Evolutionary conservation across 2,888 invertebrate species (phyloP), one percentile per base, ranked within the genome.

Genomic region (Pherbina coryleti): DNA sequence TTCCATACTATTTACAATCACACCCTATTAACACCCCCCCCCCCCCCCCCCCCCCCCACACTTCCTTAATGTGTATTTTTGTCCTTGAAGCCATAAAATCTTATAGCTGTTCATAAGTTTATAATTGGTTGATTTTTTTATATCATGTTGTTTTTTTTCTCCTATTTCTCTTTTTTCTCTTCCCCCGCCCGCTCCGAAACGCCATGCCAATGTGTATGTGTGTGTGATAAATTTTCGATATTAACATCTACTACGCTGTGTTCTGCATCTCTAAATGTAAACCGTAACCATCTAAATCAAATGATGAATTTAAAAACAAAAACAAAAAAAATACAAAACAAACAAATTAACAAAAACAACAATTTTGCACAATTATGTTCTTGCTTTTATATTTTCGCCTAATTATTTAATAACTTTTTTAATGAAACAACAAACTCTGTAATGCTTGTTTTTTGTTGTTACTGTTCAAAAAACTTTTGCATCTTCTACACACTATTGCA

Each of bases 161-260:
- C n/a, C 17, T 75, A 70, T 77, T 19, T 77, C 72, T 74, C 19
- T 78, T 57, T 81, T 78, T 51, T 28, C 66, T 53, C 44, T 71
- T 67, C 76, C 51, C 51, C 78, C 51, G 69, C 60, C 76, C 76
- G 76, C 44, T 31, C 62, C 37, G 28, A 64, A 22, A 76, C 37
- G 62, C 70, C 76, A 14, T 34, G 53, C 53, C 62, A 62, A 74
- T 62, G 60, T 72, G 70, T 53, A 25, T 44, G 44, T 44, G 44
- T 44, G 44, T 44, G 44, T 44, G 44, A 44, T 11, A 44, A 44
- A 44, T 44, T 44, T 60, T 28, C 57, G 57, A 60, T 60, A 60
- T 60, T 25, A 60, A 60, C 57, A 31, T 34, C 69, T 69, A 49
- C 51, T 14, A 69, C 51, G 28, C 69, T 28, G 17, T 69, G 69